A percentile compares a stretch with the other conserved stretches of the same genome.
These are phyloP conservation scores for Nipponia nippon DNA, from an alignment of 2,113 vertebrate species.

Conservation along the genomic window DNA sequence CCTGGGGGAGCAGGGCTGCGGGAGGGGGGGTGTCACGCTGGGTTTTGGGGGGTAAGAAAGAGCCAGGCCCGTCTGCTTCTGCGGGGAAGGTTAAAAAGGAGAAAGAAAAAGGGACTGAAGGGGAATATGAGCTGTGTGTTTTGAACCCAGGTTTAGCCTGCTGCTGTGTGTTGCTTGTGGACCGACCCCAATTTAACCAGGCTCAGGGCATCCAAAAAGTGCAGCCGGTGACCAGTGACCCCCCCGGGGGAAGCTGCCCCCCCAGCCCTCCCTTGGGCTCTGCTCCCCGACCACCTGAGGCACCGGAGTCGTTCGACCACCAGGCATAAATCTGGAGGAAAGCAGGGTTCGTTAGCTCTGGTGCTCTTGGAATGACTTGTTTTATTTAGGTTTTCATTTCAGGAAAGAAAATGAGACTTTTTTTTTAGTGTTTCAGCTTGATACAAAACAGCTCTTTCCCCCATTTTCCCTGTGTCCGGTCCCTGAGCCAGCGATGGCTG, in stretches of 20 bases:
- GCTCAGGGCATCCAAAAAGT: background rate
- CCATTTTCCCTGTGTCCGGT: background rate
- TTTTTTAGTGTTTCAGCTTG: background rate
- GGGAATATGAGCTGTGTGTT: background rate
- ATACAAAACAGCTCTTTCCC: background rate
- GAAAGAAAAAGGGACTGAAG: background rate
- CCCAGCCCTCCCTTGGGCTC: background rate
- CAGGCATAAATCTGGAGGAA: background rate
- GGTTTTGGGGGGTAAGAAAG: background rate
- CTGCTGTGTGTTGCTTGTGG: background rate
- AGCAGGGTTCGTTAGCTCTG: background rate
- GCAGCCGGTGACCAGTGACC: rapidly evolving
- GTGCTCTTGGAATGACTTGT: background rate
- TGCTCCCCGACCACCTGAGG: background rate
- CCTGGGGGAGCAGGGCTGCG: too few relatives aligned
- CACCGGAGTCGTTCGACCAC: rapidly evolving
- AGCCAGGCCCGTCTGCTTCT: background rate
- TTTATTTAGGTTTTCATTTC: background rate
- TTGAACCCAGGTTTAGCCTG: background rate
- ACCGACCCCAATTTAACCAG: rapidly evolving
- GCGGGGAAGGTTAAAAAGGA: background rate
- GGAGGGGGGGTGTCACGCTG: background rate
- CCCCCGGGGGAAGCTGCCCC: background rate
- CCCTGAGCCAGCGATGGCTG: rapidly evolving
- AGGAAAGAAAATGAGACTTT: background rate